A percentile compares a stretch with the other conserved stretches of the same genome.
These are phyloP conservation scores for Pristionchus entomophagus DNA, from an alignment of 2,888 invertebrate species.

Conservation along the genomic window DNA sequence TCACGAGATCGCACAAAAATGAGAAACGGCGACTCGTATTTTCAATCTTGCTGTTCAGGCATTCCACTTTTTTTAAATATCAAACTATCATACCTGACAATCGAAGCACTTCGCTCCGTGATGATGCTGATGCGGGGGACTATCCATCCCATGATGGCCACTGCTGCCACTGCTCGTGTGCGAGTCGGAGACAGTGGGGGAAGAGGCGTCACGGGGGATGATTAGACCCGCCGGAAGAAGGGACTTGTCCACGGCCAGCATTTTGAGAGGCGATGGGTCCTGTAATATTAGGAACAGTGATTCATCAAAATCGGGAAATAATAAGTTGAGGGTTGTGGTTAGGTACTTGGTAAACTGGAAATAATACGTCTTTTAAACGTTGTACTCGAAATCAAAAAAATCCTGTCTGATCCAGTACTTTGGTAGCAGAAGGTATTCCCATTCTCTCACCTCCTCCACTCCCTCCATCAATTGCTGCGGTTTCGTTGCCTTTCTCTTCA, in stretches of 20 bases:
- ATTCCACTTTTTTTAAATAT: too few relatives aligned
- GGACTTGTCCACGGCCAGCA: constrained; percentile 54
- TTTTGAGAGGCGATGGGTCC: constrained; percentile 53
- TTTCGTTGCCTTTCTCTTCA: constrained; percentile 51
- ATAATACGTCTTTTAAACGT: too few relatives aligned
- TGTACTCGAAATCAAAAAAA: too few relatives aligned
- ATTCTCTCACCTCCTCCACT: constrained; percentile 21
- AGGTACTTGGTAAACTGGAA: too few relatives aligned
- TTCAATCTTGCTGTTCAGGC: too few relatives aligned
- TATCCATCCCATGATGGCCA: constrained; percentile 55
- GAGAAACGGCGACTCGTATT: not conserved
- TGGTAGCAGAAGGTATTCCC: too few relatives aligned
- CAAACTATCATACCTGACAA: constrained; percentile 58
- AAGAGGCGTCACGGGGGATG: constrained; percentile 61
- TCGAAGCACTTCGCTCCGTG: constrained; percentile 62
- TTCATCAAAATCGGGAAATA: too few relatives aligned
- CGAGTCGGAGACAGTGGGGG: constrained; percentile 71
- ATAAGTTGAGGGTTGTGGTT: too few relatives aligned
- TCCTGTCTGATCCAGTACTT: too few relatives aligned
- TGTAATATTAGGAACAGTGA: too few relatives aligned
- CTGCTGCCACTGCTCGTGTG: constrained; percentile 66
- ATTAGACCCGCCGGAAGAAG: constrained; percentile 47
- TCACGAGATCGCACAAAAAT: not conserved
- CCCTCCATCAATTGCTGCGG: constrained; percentile 48
- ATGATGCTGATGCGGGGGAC: not conserved